Base-by-base conservation (phyloP, 1,140 invertebrate genomes). In the Heliothis virescens region DNA sequence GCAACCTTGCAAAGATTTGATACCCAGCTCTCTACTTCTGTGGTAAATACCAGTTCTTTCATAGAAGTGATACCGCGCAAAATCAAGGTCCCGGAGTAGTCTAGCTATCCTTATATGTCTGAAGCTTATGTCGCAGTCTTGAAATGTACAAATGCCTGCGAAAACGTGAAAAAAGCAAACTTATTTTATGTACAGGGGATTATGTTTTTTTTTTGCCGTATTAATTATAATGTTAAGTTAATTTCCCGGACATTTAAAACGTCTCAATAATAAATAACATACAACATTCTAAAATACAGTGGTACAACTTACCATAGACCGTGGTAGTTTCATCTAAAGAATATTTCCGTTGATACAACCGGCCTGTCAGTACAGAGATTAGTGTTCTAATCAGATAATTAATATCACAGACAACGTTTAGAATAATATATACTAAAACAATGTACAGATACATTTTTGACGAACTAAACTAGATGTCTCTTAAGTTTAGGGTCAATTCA, bases 11-110 rank as follows among this genome's bases (percentile, higher is more conserved):
- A 96, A 94, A 0, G 96, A 96, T 18, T 95, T 90, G 11, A 96
- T 96, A 15, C 94, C 93, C 52, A 88, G 84, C 53, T 95, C 92
- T n/a, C 63, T 69, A 50, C 97, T 95, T n/a, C 93, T 92, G 0
- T 79, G 80, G 59, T 96, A 96, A 15, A 97, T 92, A 12, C 96
- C 96, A 15, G 95, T 95, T 77, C 95, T 89, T 52, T 96, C 95
- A 77, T 96, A 97, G 84, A 95, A 97, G 74, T 96, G 95, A 84
- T 97, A 97, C 21, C 97, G 94, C 5, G 96, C 97, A 86, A 97
- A 97, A 86, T 97, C 97, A 76, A 97, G 91, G 85, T 97, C 97
- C 13, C 97, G 93, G 7, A 97, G 81, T 71, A 97, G 96, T 59
- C 97, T 95, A 0, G 96, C 96, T 85, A 97, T 96, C 85, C 97